These are phyloP conservation scores for Hemithea aestivaria DNA, from an alignment of 2,888 invertebrate genomes.

Conservation along the genomic window DNA sequence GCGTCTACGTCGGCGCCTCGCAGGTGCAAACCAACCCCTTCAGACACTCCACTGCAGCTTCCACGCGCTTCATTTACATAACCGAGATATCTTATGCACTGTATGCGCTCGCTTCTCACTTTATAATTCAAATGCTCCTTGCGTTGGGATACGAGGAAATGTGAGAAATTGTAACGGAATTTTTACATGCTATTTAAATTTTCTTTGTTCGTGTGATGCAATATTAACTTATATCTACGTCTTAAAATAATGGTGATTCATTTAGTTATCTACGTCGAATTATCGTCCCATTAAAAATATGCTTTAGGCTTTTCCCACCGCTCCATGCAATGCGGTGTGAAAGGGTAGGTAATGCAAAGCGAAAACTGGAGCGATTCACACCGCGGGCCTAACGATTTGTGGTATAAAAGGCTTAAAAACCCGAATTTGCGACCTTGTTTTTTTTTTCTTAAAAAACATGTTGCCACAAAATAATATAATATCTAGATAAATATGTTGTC, in stretches of 20 bases:
- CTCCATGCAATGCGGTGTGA: no score
- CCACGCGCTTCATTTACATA: constrained; percentile 63
- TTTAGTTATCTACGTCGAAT: no score
- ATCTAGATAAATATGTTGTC: constrained; percentile 1
- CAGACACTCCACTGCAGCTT: constrained; percentile 41
- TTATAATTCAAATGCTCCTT: constrained; percentile 75
- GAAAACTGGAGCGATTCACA: no score
- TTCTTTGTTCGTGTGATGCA: background rate
- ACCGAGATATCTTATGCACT: constrained; percentile 66
- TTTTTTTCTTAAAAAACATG: no score
- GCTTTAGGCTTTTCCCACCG: no score
- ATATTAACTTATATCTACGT: no score
- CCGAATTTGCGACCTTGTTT: no score
- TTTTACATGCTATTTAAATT: constrained; percentile 27
- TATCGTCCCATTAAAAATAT: no score
- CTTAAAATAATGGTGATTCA: no score
- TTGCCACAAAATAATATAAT: constrained; percentile 2
- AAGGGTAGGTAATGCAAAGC: no score
- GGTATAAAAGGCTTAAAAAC: no score
- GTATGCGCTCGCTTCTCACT: constrained; percentile 70
- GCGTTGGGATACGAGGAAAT: constrained; percentile 59
- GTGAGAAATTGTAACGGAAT: constrained; percentile 75
- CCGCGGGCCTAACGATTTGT: no score
- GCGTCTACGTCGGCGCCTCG: constrained; percentile 26
- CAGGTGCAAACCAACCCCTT: constrained; percentile 53